Percentiles rank a stretch among this genome's conserved stretches.
Evolutionary conservation across 92 coral and sea anemone genomes (phyloP).

Genomic region (Paragorgia papillata): DNA sequence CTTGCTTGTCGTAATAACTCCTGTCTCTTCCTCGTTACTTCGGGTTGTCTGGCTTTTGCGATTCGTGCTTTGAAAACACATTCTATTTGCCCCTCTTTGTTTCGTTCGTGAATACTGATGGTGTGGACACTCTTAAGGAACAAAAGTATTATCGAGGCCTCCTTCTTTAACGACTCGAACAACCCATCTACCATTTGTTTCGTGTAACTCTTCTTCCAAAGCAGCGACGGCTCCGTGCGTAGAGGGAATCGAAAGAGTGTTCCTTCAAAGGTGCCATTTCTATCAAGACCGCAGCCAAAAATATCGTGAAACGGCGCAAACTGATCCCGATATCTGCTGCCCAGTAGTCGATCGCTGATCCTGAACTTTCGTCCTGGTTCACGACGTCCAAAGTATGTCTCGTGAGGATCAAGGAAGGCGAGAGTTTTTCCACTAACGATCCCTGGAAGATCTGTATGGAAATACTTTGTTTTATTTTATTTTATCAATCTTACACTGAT

Average conservation of each 20-base stretch:
- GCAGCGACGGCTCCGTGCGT: constrained; percentile 28
- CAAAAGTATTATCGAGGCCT: constrained; percentile 30
- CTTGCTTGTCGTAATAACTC: constrained; percentile 2
- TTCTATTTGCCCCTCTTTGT: neutral
- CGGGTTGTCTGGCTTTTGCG: neutral
- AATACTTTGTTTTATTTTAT: neutral
- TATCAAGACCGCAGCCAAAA: constrained; percentile 28
- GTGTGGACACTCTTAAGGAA: constrained; percentile 37
- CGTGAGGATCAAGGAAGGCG: constrained; percentile 44
- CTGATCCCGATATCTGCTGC: constrained; percentile 12
- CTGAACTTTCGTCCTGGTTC: constrained; percentile 26
- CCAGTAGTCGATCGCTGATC: constrained; percentile 3
- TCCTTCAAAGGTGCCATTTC: constrained; percentile 4
- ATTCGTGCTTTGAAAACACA: constrained; percentile 11
- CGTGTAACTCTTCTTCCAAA: constrained; percentile 37
- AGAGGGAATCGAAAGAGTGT: constrained; percentile 48
- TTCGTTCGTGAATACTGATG: constrained; percentile 26
- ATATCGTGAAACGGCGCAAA: constrained; percentile 39
- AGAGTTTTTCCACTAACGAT: constrained; percentile 25
- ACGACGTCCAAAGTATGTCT: constrained; percentile 20
- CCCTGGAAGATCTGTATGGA: constrained; percentile 29
- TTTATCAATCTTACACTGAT: neutral
- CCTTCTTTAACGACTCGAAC: constrained; percentile 35
- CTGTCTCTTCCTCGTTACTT: constrained; percentile 17
- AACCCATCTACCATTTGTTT: constrained; percentile 23